A percentile compares a stretch with the other conserved stretches of the same genome.
phyloP scores from a whole-genome alignment of 2,888 invertebrate species.

The Villa cingulata region DNA sequence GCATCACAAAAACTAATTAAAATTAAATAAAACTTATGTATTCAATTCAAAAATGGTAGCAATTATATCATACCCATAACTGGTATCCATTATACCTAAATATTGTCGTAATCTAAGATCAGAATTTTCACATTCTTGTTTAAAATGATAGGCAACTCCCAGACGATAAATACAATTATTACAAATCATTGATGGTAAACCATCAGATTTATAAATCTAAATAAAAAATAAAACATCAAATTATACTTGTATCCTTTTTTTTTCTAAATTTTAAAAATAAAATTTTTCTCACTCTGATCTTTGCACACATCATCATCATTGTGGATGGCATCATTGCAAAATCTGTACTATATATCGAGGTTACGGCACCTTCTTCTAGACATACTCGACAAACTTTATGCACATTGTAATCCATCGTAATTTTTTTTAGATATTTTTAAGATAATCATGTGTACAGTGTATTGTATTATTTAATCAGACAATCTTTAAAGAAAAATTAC shows the following conservation, averaged over 20 bases:
- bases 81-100: conserved; percentile 37
- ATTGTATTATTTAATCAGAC: too few relatives aligned
- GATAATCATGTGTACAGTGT: too few relatives aligned
- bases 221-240: not conserved
- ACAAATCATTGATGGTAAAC: conserved; percentile 46
- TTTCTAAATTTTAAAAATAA: not conserved
- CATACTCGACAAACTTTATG: conserved; percentile 46
- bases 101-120: conserved; percentile 45
- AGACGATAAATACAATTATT: conserved; percentile 48
- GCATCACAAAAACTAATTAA: conserved; percentile 40
- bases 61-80: conserved; percentile 27
- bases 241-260: not conserved
- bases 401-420: conserved; percentile 34
- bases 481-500: too few relatives aligned
- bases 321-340: conserved; percentile 45
- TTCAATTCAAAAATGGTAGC: too few relatives aligned
- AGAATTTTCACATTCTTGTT: conserved; percentile 47
- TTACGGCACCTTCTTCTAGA: conserved; percentile 44
- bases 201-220: conserved; percentile 41
- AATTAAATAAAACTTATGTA: not conserved
- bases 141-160: conserved; percentile 48
- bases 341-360: conserved; percentile 46
- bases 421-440: too few relatives aligned
- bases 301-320: conserved; percentile 47
- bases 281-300: conserved; percentile 37